Evolutionary conservation across 2,113 vertebrate species (phyloP).

Genomic region (Python bivittatus): DNA sequence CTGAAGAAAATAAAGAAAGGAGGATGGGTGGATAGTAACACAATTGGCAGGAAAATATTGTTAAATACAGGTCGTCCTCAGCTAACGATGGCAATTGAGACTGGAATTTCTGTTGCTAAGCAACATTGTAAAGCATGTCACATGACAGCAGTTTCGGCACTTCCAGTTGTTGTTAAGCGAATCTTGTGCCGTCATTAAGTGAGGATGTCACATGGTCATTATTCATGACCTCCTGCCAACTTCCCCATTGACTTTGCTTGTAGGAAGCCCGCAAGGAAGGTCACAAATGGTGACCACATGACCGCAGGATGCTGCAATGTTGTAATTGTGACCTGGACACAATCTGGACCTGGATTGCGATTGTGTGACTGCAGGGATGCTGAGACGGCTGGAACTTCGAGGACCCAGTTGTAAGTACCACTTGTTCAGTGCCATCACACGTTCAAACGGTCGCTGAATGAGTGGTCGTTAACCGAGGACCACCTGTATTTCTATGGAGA

Average conservation of each 20-base stretch:
- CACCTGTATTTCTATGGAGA: neutral
- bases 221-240: neutral
- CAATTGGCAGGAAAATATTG: neutral
- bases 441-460: neutral
- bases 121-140: neutral
- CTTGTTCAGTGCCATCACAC: neutral
- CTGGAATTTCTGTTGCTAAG: neutral
- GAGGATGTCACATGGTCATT: neutral
- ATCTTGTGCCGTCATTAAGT: neutral
- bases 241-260: neutral
- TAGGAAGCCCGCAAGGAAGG: neutral
- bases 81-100: neutral
- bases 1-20: neutral
- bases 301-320: neutral
- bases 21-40: neutral
- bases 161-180: neutral
- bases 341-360: neutral
- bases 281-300: neutral
- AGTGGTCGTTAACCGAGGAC: neutral
- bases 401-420: neutral
- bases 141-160: neutral
- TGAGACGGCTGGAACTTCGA: neutral
- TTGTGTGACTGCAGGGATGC: neutral
- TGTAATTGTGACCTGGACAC: too few relatives aligned
- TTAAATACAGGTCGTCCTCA: neutral